Evolutionary conservation across 2,888 invertebrate genomes (phyloP), one percentile per base, ranked within the genome.

Genomic region (Dynastes grantii): DNA sequence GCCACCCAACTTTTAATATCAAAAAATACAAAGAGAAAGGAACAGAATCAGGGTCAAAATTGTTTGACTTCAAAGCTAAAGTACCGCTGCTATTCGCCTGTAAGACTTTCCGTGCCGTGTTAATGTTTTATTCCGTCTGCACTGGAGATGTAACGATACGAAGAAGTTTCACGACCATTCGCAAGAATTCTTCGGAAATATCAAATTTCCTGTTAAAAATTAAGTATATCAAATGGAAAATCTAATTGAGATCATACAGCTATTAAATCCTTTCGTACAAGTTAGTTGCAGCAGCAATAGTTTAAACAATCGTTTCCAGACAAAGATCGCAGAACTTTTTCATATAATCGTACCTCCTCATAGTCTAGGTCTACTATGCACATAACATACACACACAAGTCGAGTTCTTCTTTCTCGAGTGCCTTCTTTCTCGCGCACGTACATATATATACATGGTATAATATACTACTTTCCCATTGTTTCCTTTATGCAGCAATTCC

Each of bases 401-500:
- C 11, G 51, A 29, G n/a, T n/a, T n/a, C 45, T 45, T 11, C 45
- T 11, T 45, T 45, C 11, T 32, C 51, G 9, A 51, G 70, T 29
- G 29, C 13, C 51, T 70, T 81, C 81, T 45, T 45, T 45, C 45
- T 45, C 45, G 45, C 8, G 45, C 11, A 11, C 81, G 13, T 27
- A 84, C 83, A 84, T 82, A 83, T 80, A 80, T 85, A 37, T 37
- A 37, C 32, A 37, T 37, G 1, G 45, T 8, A 45, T 8, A 45
- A 45, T 45, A 45, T 45, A 45, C 11, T 45, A 11, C 8, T 6
- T 2, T 8, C 45, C 85, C 85, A 87, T 87, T 86, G 87, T 87
- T 87, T 85, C 86, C 85, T 87, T 88, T 87, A 87, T 87, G 84
- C 85, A 84, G 85, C 87, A 87, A 87, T 88, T 88, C 87, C 85